Conservation (phyloP, 2,888 invertebrate species). For the Epistrophe eligans region DNA sequence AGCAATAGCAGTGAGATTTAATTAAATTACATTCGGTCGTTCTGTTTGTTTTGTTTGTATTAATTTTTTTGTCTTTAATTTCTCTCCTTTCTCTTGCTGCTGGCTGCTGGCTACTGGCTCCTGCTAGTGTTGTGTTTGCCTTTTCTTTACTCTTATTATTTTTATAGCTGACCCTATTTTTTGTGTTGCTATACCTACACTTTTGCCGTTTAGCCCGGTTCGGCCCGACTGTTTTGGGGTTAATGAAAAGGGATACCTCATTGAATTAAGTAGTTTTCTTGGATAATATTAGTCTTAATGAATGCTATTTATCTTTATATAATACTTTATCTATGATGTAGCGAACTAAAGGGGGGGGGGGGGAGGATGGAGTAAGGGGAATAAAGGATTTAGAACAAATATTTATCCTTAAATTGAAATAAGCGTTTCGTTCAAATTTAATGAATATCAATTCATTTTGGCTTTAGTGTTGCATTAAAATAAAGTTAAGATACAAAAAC, state of each 20-base stretch:
- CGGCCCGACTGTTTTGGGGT: conserved; percentile 22
- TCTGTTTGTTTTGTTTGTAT: conserved; percentile 47
- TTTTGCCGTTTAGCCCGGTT: background rate
- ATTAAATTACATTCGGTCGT: conserved; percentile 58
- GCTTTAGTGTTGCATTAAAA: conserved; percentile 29
- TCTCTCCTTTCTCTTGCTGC: background rate
- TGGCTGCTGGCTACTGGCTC: too few relatives aligned
- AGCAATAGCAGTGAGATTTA: conserved; percentile 43
- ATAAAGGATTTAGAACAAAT: conserved; percentile 24
- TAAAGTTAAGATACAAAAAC: conserved; percentile 19
- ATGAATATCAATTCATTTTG: conserved; percentile 30
- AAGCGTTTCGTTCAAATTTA: conserved; percentile 15
- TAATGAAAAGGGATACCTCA: conserved; percentile 45
- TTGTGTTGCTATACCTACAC: background rate
- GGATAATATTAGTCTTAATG: conserved; percentile 36
- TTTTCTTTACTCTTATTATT: conserved; percentile 10
- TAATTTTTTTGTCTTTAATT: conserved; percentile 15
- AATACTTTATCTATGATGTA: conserved; percentile 42
- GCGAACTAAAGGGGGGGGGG: background rate
- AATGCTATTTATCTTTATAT: conserved; percentile 42
- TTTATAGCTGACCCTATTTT: conserved; percentile 25
- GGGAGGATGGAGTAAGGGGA: background rate
- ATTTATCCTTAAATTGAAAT: conserved; percentile 27
- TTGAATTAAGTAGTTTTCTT: conserved; percentile 58
- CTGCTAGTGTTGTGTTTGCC: background rate